A percentile compares a stretch with the other conserved stretches of the same genome.
These are phyloP conservation scores for Cataglyphis albicans DNA, from an alignment of 2,888 invertebrate genomes.

Conservation along the genomic window DNA sequence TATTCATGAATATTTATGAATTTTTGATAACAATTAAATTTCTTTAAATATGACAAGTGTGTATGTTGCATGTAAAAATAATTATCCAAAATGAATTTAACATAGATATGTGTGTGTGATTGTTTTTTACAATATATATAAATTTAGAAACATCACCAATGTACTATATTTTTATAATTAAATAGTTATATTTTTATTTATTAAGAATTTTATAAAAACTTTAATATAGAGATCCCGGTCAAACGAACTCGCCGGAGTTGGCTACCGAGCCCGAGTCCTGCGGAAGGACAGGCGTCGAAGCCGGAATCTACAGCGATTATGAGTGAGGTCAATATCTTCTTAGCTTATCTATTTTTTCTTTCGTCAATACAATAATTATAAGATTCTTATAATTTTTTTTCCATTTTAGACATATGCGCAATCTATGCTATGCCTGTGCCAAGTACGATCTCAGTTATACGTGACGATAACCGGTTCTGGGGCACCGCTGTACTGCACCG, in stretches of 20 bases:
- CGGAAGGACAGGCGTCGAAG: conserved; percentile 85
- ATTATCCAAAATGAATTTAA: not conserved
- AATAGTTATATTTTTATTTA: conserved; percentile 11
- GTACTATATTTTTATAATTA: not conserved
- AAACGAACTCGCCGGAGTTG: conserved; percentile 83
- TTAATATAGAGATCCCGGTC: conserved; percentile 78
- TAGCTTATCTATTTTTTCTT: not conserved
- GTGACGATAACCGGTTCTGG: conserved; percentile 86
- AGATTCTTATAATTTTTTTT: conserved; percentile 15
- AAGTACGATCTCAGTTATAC: conserved; percentile 87
- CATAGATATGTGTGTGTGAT: too few relatives aligned
- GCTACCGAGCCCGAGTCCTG: conserved; percentile 85
- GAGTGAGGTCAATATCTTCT: conserved; percentile 79
- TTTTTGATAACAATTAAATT: not conserved
- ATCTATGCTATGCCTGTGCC: conserved; percentile 87
- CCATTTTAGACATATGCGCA: conserved; percentile 81
- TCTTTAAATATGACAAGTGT: not conserved
- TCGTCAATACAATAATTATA: not conserved
- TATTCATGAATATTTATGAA: not conserved
- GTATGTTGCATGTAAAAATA: not conserved
- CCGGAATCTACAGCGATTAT: conserved; percentile 85
- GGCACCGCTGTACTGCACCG: conserved; percentile 91
- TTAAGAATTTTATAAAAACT: conserved; percentile 5
- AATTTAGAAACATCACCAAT: not conserved
- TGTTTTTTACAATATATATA: not conserved